Conservation (phyloP, 2,797 vertebrate species). For the Lerista edwardsae region DNA sequence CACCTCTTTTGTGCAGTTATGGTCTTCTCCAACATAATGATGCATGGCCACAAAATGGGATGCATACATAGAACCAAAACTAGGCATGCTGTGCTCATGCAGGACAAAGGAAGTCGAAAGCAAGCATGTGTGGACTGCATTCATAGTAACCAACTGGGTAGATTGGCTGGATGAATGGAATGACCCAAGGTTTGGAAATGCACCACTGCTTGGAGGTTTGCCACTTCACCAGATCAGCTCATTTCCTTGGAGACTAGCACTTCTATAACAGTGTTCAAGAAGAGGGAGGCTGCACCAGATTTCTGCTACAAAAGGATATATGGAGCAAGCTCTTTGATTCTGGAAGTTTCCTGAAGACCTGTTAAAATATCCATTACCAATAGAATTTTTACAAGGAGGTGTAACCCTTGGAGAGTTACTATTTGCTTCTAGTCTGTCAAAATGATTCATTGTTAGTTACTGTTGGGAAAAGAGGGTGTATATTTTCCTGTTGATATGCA, state of each 20-base stretch:
- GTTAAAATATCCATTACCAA: not conserved
- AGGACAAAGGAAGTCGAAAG: not conserved
- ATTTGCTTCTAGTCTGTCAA: not conserved
- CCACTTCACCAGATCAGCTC: not conserved
- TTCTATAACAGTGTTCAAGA: not conserved
- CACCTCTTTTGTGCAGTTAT: not conserved
- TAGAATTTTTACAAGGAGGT: not conserved
- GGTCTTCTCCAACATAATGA: not conserved
- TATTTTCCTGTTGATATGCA: not conserved
- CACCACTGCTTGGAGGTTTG: not conserved
- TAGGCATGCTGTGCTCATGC: not conserved
- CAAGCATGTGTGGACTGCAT: not conserved
- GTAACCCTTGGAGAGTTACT: not conserved
- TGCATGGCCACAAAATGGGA: too few relatives aligned
- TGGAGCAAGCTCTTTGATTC: not conserved
- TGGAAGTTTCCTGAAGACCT: not conserved
- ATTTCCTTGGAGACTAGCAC: not conserved
- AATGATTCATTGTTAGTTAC: not conserved
- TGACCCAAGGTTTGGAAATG: not conserved
- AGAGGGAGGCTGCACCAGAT: not conserved
- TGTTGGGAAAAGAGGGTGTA: not conserved
- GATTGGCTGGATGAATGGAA: not conserved
- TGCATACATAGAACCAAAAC: not conserved
- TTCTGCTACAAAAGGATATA: not conserved
- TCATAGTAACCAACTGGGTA: not conserved